phyloP scores from a whole-genome alignment of 2,113 vertebrate genomes.

The Rallus limicola region DNA sequence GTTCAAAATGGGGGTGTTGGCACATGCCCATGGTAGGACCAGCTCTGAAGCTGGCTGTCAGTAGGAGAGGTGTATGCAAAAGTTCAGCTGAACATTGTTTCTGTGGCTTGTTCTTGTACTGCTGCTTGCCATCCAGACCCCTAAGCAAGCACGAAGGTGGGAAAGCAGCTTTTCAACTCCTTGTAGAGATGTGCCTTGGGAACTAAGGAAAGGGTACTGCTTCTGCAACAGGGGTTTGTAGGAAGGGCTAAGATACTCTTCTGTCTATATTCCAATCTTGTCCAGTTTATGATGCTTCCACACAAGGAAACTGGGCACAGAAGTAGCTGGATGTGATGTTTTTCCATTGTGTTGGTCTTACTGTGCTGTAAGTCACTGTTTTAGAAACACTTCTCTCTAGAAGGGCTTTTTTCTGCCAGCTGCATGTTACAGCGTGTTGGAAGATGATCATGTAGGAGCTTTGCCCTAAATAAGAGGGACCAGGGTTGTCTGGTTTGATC shows the following conservation, averaged over 20 bases:
- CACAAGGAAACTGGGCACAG: neutral
- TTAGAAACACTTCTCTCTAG: neutral
- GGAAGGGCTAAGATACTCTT: neutral
- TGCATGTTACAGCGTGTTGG: neutral
- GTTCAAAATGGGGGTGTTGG: neutral
- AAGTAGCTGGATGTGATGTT: neutral
- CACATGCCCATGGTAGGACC: neutral
- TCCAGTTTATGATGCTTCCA: neutral
- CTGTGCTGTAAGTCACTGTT: neutral
- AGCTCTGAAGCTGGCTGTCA: neutral
- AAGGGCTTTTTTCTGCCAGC: neutral
- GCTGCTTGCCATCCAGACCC: neutral
- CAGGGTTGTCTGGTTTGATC: neutral
- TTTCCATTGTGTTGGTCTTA: neutral
- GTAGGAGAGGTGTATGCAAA: neutral
- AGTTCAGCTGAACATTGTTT: neutral
- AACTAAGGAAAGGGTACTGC: neutral
- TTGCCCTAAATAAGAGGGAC: neutral
- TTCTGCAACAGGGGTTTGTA: neutral
- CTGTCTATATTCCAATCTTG: neutral
- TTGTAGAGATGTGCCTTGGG: neutral
- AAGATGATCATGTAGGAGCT: neutral
- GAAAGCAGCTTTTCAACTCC: neutral
- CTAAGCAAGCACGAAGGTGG: neutral
- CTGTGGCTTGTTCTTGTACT: neutral